Percentiles rank a stretch among this genome's conserved stretches.
Evolutionary conservation across 2,888 invertebrate species (phyloP).

Genomic region (Dryococelus australis): DNA sequence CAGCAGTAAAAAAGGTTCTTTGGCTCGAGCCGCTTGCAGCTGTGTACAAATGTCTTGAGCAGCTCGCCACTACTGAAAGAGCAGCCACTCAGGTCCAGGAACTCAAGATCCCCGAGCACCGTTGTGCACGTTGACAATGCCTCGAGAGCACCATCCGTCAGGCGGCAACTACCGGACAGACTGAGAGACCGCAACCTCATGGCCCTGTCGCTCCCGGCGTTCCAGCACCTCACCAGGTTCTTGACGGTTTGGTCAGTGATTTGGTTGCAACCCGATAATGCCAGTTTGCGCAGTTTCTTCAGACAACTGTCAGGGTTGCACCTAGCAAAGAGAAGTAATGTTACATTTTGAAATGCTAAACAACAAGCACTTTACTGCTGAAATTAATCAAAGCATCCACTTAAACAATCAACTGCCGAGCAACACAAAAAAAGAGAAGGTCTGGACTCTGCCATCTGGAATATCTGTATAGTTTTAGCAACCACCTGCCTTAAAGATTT

Average conservation of each 20-base stretch:
- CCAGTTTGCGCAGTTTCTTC: conserved; percentile 3
- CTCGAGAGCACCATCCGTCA: not conserved
- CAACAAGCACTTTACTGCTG: too few species aligned
- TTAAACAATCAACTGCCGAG: too few species aligned
- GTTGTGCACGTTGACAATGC: not conserved
- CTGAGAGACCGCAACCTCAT: not conserved
- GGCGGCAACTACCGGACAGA: not conserved
- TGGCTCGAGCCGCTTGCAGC: not conserved
- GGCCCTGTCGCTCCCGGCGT: not conserved
- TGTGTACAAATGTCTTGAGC: not conserved
- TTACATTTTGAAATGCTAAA: too few species aligned
- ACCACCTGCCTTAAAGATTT: too few species aligned
- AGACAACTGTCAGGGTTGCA: not conserved
- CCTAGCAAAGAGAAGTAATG: not conserved
- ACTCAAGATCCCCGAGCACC: not conserved
- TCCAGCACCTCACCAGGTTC: not conserved
- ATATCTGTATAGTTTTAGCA: too few species aligned
- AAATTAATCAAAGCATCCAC: too few species aligned
- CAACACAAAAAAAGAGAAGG: too few species aligned
- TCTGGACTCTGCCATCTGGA: too few species aligned
- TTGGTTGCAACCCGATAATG: not conserved
- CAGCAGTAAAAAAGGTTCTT: not conserved
- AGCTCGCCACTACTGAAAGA: not conserved
- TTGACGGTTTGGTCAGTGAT: not conserved
- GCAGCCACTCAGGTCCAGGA: conserved; percentile 1